Conservation (phyloP, 2,888 invertebrate genomes). For the Andrena bicolor region DNA sequence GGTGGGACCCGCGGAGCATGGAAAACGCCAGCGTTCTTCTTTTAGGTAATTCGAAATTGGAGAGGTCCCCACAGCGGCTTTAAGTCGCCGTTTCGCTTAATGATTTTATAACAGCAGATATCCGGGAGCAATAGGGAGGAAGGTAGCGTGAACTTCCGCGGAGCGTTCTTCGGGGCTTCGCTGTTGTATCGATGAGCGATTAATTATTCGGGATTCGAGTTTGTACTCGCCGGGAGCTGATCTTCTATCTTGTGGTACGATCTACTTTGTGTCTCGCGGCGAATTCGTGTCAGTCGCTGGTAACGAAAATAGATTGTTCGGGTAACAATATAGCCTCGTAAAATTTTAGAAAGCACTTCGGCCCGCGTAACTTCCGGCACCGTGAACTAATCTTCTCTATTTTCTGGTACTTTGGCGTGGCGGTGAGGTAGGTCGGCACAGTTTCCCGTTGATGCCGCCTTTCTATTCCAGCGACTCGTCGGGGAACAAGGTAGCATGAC, state of each 20-base stretch:
- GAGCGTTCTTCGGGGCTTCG: background rate
- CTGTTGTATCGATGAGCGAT: background rate
- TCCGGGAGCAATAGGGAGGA: slow-evolving; percentile 10
- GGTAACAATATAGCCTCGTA: slow-evolving; percentile 24
- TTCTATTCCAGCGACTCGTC: slow-evolving; percentile 72
- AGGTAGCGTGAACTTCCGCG: slow-evolving; percentile 9
- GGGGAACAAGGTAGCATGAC: slow-evolving; percentile 71
- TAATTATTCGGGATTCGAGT: slow-evolving; percentile 12
- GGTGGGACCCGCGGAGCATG: background rate
- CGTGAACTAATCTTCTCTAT: slow-evolving; percentile 57
- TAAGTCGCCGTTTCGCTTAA: slow-evolving; percentile 6
- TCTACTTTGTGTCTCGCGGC: slow-evolving; percentile 9
- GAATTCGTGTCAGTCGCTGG: slow-evolving; percentile 20
- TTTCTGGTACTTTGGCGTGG: slow-evolving; percentile 52
- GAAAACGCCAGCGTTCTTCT: slow-evolving; percentile 29
- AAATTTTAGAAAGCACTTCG: slow-evolving; percentile 56
- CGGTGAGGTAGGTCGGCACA: slow-evolving; percentile 67
- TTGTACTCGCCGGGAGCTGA: background rate
- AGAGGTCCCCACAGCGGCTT: background rate
- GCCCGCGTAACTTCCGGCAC: slow-evolving; percentile 50
- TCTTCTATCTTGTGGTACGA: slow-evolving; percentile 4
- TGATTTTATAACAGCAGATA: slow-evolving; percentile 30
- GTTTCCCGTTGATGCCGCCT: slow-evolving; percentile 65
- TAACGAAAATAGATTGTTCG: slow-evolving; percentile 11
- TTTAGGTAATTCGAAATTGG: slow-evolving; percentile 28